phyloP scores from a whole-genome alignment of 2,113 vertebrate genomes.

The Machaerirhynchus nigripectus region DNA sequence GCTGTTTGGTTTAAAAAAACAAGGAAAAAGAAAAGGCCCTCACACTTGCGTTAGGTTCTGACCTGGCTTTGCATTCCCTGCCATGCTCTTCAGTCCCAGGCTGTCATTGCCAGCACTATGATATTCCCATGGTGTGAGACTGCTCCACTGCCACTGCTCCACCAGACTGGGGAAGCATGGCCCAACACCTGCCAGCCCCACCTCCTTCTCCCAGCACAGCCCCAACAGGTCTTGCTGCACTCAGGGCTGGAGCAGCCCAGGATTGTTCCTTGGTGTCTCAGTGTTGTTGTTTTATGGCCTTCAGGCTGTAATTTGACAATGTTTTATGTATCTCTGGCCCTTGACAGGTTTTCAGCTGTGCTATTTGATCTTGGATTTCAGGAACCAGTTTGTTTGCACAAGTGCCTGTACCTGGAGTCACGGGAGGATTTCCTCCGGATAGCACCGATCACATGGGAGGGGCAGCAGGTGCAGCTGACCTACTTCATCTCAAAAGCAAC shows the following conservation, averaged over 20 bases:
- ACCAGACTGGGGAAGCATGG: too few relatives aligned
- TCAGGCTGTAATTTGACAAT: neutral
- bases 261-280: neutral
- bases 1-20: neutral
- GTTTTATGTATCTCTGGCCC: neutral
- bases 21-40: neutral
- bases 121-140: fast-evolving
- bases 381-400: neutral
- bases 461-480: too few relatives aligned
- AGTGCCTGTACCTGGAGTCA: neutral
- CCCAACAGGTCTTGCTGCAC: fast-evolving
- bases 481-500: fast-evolving
- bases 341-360: neutral
- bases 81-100: neutral
- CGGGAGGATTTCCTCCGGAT: neutral
- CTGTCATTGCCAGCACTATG: neutral
- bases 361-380: neutral
- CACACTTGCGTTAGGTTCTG: neutral
- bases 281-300: neutral
- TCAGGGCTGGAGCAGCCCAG: neutral
- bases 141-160: neutral
- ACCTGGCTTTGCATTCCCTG: too few relatives aligned
- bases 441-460: fast-evolving
- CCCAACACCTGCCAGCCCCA: fast-evolving
- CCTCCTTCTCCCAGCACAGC: neutral